These are phyloP conservation scores for Diadema setosum DNA, from an alignment of 35 echinoderm and acorn worm species.

Conservation along the genomic window DNA sequence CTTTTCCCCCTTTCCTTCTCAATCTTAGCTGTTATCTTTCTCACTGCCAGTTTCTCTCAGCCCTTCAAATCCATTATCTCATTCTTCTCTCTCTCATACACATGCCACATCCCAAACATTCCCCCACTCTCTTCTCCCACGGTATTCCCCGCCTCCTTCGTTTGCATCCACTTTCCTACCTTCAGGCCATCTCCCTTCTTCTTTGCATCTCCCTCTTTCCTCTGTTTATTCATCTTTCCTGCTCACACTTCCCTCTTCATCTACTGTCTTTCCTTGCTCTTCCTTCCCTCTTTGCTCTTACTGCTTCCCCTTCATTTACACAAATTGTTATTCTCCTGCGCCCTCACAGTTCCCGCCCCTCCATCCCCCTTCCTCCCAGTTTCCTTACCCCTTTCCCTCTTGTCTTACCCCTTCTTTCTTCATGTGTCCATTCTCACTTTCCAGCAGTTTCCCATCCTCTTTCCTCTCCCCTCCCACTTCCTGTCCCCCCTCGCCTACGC, in stretches of 20 bases:
- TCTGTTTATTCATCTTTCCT: neutral
- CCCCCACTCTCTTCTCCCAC: neutral
- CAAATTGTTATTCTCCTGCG: neutral
- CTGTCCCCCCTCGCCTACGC: too few species aligned
- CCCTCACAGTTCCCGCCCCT: neutral
- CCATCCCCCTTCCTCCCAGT: neutral
- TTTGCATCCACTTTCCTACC: neutral
- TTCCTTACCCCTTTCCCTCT: neutral
- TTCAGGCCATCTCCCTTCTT: too few species aligned
- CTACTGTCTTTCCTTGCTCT: neutral
- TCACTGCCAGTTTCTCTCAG: neutral
- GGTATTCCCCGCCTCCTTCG: neutral
- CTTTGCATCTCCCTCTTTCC: neutral
- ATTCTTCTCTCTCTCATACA: neutral
- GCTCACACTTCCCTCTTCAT: neutral
- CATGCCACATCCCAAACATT: neutral
- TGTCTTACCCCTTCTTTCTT: neutral
- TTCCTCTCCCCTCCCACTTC: too few species aligned
- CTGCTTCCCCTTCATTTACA: neutral
- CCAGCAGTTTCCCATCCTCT: too few species aligned
- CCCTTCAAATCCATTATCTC: neutral
- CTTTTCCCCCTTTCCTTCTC: too few species aligned
- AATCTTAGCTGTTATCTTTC: too few species aligned
- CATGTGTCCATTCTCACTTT: too few species aligned
- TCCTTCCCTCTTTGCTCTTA: neutral